These are phyloP conservation scores for Psephotus haematonotus DNA, from an alignment of 2,113 vertebrate species.

Conservation along the genomic window DNA sequence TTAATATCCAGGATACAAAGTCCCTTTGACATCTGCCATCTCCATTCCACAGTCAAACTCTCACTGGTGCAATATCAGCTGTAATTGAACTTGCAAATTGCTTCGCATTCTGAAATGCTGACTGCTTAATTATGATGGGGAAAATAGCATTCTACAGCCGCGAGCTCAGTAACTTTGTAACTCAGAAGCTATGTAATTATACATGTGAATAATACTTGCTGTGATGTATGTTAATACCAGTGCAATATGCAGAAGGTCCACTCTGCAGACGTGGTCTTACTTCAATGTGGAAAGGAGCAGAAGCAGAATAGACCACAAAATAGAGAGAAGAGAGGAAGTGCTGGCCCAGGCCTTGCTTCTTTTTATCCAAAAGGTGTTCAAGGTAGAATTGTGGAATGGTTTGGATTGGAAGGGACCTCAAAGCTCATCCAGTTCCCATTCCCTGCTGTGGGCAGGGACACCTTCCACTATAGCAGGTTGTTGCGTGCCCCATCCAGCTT, in stretches of 20 bases:
- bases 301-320: background rate
- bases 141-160: background rate
- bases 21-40: conserved; percentile 19
- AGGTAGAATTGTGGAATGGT: background rate
- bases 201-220: background rate
- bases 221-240: background rate
- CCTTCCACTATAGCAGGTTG: background rate
- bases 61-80: background rate
- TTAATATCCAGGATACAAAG: background rate
- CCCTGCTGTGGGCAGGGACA: background rate
- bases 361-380: background rate
- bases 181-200: background rate
- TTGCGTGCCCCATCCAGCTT: background rate
- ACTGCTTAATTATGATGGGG: background rate
- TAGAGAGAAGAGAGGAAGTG: background rate
- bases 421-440: background rate
- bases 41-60: background rate
- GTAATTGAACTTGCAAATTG: conserved; percentile 31
- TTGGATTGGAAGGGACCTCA: background rate
- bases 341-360: background rate
- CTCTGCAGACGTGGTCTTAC: background rate
- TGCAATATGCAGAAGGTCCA: background rate
- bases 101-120: conserved; percentile 6
- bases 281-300: background rate
- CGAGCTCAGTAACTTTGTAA: background rate